A percentile compares a stretch with the other conserved stretches of the same genome.
Evolutionary conservation across 2,888 invertebrate species (phyloP).

Genomic region (Opisthograptis luteolata): DNA sequence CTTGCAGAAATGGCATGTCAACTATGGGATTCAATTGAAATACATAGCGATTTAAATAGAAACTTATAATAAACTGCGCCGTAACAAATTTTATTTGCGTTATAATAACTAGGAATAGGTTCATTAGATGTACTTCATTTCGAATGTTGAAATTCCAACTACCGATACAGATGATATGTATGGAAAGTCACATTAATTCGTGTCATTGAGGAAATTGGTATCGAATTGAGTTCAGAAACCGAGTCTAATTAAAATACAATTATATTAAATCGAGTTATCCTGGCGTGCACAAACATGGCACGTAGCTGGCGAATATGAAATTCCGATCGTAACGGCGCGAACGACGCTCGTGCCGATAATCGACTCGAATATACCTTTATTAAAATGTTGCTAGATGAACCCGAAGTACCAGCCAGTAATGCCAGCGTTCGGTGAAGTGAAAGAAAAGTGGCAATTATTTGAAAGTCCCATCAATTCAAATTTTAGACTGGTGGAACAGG

Average conservation of each 20-base stretch:
- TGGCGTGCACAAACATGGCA: conserved; percentile 36
- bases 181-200: conserved; percentile 21
- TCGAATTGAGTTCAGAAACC: too few species aligned
- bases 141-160: not conserved
- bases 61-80: too few species aligned
- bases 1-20: too few species aligned
- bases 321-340: conserved; percentile 37
- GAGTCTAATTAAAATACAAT: conserved; percentile 60
- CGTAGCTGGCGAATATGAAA: conserved; percentile 53
- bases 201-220: conserved; percentile 53
- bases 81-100: too few species aligned
- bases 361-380: conserved; percentile 6
- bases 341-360: conserved; percentile 4
- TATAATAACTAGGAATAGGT: too few species aligned
- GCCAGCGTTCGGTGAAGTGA: not conserved
- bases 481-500: too few species aligned
- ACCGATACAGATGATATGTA: conserved; percentile 6
- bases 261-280: conserved; percentile 42
- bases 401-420: too few species aligned
- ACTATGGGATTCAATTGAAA: too few species aligned
- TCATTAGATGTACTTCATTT: too few species aligned
- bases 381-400: conserved; percentile 12
- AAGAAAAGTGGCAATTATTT: not conserved
- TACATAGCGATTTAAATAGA: too few species aligned
- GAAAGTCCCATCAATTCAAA: too few species aligned